Evolutionary conservation across 2,888 invertebrate species (phyloP), one percentile per base, ranked within the genome.

Genomic region (Macrosoma leucophasiata): DNA sequence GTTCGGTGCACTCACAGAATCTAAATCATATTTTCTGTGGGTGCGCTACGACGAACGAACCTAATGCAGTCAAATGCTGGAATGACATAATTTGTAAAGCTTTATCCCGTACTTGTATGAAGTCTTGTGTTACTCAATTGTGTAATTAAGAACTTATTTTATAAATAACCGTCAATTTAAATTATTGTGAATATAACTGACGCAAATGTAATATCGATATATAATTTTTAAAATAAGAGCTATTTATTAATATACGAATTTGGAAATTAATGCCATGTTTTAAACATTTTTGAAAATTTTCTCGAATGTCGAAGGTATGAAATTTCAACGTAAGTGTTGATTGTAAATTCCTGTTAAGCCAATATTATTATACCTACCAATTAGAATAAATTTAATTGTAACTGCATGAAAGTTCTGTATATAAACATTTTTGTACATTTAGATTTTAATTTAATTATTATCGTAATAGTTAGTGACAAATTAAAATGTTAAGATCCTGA

Each of bases 341-440:
- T 64, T 71, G 68, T 76, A 71, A 59, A 75, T 72, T 74, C 58
- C 54, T 55, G 53, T 58, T 51, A 57, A 55, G 58, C 50, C 53
- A 64, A 57, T 55, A 55, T 61, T 57, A 59, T 52, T 64, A 61
- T 71, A 72, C 59, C 69, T 74, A 77, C 68, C 68, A 70, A 70
- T 58, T 78, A 77, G 64, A 47, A 42, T 71, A 68, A n/a, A 40
- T 35, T 46, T 51, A 75, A 62, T 52, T 57, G 60, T 46, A 72
- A 68, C 59, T 75, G 70, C 79, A 75, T 79, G 70, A 56, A 62
- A 61, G 66, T 73, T 74, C 60, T 82, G 78, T 82, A 79, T 77
- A 81, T 81, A 79, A 72, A 71, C 67, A 76, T 70, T 81, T 81
- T 84, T 84, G 81, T 82, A 82, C 81, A 82, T 79, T 69, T 82